These are phyloP conservation scores for Hyles vespertilio DNA, from an alignment of 1,140 invertebrate species.

Conservation along the genomic window DNA sequence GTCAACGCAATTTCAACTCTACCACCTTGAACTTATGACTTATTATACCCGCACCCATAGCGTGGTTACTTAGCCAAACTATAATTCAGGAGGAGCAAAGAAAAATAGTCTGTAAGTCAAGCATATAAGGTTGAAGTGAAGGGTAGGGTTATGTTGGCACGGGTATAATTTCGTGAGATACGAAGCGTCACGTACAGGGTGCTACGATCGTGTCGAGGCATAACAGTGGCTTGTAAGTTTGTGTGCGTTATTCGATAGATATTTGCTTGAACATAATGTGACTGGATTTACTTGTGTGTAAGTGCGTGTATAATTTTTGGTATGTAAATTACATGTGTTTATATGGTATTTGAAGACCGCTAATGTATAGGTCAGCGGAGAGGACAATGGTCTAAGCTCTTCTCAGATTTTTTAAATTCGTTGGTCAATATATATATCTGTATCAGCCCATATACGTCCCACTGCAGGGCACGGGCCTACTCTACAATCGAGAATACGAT, in stretches of 20 bases:
- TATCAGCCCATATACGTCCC: too few species aligned
- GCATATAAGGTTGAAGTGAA: not conserved
- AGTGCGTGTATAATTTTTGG: not conserved
- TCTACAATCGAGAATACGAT: too few species aligned
- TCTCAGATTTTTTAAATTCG: too few species aligned
- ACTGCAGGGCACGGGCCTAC: too few species aligned
- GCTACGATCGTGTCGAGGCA: slow-evolving; percentile 21
- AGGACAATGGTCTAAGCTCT: too few species aligned
- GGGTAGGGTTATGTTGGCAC: slow-evolving; percentile 7
- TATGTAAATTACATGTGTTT: slow-evolving; percentile 1
- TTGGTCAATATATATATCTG: too few species aligned
- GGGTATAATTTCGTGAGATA: slow-evolving; percentile 22
- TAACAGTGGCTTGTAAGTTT: slow-evolving; percentile 25
- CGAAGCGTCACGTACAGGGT: slow-evolving; percentile 22
- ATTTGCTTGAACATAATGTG: slow-evolving; percentile 14
- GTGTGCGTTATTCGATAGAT: slow-evolving; percentile 18
- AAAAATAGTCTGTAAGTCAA: slow-evolving; percentile 3
- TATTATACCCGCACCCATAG: slow-evolving; percentile 2
- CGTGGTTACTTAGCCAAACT: slow-evolving; percentile 5
- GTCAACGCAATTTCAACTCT: slow-evolving; percentile 7
- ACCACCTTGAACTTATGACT: not conserved
- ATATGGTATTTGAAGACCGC: too few species aligned
- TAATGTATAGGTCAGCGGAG: too few species aligned
- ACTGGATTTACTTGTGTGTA: slow-evolving; percentile 5
- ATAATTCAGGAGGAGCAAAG: not conserved